A percentile compares a stretch with the other conserved stretches of the same genome.
Evolutionary conservation across 2,113 vertebrate species (phyloP).

Genomic region (Glaucidium brasilianum): DNA sequence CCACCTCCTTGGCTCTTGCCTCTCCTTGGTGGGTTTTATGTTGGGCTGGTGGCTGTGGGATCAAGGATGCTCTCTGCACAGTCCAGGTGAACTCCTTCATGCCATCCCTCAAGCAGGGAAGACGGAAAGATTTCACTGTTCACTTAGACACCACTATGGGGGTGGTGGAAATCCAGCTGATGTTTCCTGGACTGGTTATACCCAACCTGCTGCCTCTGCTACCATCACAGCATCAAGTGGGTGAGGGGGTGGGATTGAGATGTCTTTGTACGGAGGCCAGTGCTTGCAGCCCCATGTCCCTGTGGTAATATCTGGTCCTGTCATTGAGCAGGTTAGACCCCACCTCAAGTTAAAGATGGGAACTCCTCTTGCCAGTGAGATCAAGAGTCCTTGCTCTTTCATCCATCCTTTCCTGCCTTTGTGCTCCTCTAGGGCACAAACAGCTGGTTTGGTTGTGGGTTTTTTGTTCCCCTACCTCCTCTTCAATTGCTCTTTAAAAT

Average conservation of each 20-base stretch:
- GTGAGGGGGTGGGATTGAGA: not conserved
- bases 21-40: not conserved
- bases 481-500: not conserved
- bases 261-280: not conserved
- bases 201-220: not conserved
- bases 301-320: not conserved
- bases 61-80: not conserved
- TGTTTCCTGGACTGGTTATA: not conserved
- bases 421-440: not conserved
- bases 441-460: not conserved
- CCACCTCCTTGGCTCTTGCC: not conserved
- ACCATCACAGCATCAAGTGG: not conserved
- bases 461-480: not conserved
- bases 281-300: not conserved
- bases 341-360: not conserved
- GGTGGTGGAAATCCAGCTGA: not conserved
- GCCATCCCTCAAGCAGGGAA: not conserved
- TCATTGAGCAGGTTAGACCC: not conserved
- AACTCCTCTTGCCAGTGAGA: not conserved
- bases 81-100: not conserved
- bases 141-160: not conserved
- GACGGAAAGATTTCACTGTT: not conserved
- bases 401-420: not conserved
- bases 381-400: not conserved
- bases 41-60: not conserved